A percentile compares a stretch with the other conserved stretches of the same genome.
Conservation (phyloP, 1,140 invertebrate genomes). For the Tenebrio molitor region DNA sequence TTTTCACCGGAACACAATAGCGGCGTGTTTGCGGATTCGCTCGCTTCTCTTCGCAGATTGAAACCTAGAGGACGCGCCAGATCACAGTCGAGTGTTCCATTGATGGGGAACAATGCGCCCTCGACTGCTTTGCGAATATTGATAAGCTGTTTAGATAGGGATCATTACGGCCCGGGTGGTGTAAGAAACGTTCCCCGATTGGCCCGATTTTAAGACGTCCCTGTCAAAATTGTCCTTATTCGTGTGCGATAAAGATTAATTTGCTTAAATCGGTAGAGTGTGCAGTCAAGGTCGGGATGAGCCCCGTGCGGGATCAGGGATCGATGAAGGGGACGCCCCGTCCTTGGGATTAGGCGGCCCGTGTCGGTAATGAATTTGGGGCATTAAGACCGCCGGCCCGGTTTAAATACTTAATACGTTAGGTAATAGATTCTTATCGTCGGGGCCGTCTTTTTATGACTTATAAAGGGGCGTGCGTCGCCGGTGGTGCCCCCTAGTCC, state of each 20-base stretch:
- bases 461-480: conserved; percentile 38
- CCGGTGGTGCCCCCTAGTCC: conserved; percentile 35
- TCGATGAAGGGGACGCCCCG: conserved; percentile 23
- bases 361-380: conserved; percentile 32
- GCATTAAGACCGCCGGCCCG: conserved; percentile 15
- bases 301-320: conserved; percentile 28
- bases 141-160: conserved; percentile 57
- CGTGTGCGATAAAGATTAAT: conserved; percentile 24
- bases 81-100: conserved; percentile 59
- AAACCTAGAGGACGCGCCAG: conserved; percentile 57
- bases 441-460: conserved; percentile 18
- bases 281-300: conserved; percentile 34
- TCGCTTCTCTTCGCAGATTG: conserved; percentile 55
- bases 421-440: conserved; percentile 29
- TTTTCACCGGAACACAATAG: conserved; percentile 54
- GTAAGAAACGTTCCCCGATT: conserved; percentile 14
- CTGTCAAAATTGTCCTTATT: conserved; percentile 24
- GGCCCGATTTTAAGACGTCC: not conserved
- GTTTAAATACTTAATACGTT: conserved; percentile 29
- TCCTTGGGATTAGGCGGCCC: conserved; percentile 31
- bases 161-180: conserved; percentile 51
- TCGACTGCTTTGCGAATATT: conserved; percentile 55
- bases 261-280: conserved; percentile 30
- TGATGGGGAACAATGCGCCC: conserved; percentile 54
- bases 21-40: conserved; percentile 56